Conservation (phyloP, 2,113 vertebrate species). For the Monarcha castaneiventris region DNA sequence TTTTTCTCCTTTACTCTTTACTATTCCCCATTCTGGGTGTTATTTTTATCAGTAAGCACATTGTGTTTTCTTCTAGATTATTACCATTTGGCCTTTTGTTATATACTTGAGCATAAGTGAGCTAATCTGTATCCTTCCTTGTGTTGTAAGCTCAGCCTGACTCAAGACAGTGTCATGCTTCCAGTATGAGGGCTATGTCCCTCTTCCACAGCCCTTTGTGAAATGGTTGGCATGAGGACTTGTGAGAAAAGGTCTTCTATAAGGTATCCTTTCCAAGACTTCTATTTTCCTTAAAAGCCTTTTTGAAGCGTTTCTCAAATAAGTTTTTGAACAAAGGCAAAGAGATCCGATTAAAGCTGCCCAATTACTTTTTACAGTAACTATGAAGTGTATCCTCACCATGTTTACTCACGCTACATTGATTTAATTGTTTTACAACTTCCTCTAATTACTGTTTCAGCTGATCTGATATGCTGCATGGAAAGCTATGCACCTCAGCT, state of each 20-base stretch:
- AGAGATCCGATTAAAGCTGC: not conserved
- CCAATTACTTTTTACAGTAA: not conserved
- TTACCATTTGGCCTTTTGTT: not conserved
- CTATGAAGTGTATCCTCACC: not conserved
- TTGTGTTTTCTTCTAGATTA: not conserved
- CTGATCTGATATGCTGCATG: not conserved
- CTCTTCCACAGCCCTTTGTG: not conserved
- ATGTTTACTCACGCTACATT: not conserved
- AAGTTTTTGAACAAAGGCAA: not conserved
- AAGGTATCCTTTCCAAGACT: not conserved
- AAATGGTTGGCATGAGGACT: not conserved
- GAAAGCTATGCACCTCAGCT: not conserved
- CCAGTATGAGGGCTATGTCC: not conserved
- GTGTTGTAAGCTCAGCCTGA: not conserved
- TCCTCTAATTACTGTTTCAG: constrained; percentile 21
- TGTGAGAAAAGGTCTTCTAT: not conserved
- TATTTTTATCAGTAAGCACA: not conserved
- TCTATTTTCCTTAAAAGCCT: not conserved
- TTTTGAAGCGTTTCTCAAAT: not conserved
- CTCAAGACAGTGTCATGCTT: not conserved
- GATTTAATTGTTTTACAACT: constrained; percentile 44
- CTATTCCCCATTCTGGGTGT: not conserved
- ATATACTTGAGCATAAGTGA: not conserved
- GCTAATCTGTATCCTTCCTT: not conserved
- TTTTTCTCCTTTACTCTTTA: not conserved